Evolutionary conservation across 2,797 vertebrate genomes (phyloP).

Genomic region (Poecilia gillii): DNA sequence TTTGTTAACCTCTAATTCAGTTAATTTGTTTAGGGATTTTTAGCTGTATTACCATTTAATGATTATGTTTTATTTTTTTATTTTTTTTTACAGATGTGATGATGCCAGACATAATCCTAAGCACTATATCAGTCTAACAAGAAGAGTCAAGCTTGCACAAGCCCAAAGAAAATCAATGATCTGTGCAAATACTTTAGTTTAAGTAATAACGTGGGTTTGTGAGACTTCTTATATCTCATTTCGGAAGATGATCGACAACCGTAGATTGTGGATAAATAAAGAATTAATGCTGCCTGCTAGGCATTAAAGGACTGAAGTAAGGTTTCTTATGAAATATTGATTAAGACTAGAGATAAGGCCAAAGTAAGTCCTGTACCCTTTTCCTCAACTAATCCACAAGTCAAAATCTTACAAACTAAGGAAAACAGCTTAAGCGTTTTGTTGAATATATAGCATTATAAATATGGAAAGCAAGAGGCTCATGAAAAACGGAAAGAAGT

Average conservation of each 20-base stretch:
- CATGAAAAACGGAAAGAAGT: neutral
- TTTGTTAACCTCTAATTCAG: neutral
- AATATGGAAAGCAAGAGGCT: conserved; percentile 3
- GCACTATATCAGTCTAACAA: conserved; percentile 29
- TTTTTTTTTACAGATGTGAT: neutral
- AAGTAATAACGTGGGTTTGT: conserved; percentile 59
- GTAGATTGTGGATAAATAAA: conserved; percentile 75
- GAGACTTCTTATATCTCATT: conserved; percentile 60
- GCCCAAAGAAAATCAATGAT: conserved; percentile 58
- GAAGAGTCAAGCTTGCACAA: conserved; percentile 21
- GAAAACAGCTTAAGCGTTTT: conserved; percentile 20
- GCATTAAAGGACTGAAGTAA: conserved; percentile 71
- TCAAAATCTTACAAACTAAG: conserved; percentile 19
- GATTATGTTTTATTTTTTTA: conserved; percentile 10
- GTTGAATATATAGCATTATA: conserved; percentile 16
- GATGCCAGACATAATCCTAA: conserved; percentile 42
- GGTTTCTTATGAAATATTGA: conserved; percentile 81
- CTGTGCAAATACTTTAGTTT: conserved; percentile 58
- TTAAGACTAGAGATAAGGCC: conserved; percentile 64
- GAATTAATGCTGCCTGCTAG: conserved; percentile 73
- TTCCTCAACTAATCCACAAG: conserved; percentile 53
- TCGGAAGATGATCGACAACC: conserved; percentile 64
- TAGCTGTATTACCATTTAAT: neutral
- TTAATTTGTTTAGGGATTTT: neutral
- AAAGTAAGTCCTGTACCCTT: conserved; percentile 57